These are phyloP conservation scores for Zosterops hypoxanthus DNA, from an alignment of 2,113 vertebrate species.

Conservation along the genomic window DNA sequence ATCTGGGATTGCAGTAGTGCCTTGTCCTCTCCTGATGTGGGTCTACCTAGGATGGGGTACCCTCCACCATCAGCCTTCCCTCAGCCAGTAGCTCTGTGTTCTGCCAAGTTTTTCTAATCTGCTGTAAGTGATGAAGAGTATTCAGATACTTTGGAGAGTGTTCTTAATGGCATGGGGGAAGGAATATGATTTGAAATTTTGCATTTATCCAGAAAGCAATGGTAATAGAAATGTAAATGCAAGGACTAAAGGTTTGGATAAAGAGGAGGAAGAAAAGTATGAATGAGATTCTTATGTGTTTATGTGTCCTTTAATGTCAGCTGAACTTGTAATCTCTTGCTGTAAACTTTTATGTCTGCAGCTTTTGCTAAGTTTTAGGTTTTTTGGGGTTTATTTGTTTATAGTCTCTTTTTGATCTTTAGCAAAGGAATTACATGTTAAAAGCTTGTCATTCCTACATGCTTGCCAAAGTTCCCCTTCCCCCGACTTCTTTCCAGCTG, in stretches of 20 bases:
- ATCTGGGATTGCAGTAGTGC: neutral
- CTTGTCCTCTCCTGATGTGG: neutral
- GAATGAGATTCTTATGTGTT: neutral
- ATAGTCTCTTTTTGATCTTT: neutral
- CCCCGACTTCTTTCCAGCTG: neutral
- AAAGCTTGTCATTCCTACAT: neutral
- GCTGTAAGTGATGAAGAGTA: neutral
- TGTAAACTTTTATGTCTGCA: neutral
- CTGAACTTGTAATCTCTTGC: neutral
- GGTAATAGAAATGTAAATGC: neutral
- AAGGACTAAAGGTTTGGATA: neutral
- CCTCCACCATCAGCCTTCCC: neutral
- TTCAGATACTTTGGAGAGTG: neutral
- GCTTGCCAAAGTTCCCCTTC: neutral
- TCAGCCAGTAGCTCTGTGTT: neutral
- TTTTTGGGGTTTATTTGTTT: neutral
- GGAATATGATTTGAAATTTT: neutral
- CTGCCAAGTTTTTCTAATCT: neutral
- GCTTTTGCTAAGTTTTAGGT: neutral
- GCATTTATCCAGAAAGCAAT: neutral
- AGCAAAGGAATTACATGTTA: neutral
- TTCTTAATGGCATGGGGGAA: neutral
- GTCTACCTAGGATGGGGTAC: neutral
- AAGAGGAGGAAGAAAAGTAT: neutral
- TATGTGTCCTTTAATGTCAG: neutral